phyloP scores from a whole-genome alignment of 2,888 invertebrate species.

The Mythimna pallens region DNA sequence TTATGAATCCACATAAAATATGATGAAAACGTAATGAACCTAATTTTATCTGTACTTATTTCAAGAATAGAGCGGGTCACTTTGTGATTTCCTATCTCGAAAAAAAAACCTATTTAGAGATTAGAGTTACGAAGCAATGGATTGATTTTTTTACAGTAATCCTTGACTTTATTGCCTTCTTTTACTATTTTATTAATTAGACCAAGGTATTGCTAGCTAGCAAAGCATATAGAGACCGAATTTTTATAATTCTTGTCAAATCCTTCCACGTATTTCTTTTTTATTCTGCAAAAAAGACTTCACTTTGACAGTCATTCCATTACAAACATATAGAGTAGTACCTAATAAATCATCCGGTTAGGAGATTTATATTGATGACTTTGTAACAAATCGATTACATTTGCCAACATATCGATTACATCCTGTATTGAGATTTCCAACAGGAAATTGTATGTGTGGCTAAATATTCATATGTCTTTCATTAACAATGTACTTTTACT shows the following conservation, averaged over 20 bases:
- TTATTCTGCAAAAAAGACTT: not conserved
- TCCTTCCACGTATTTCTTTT: not conserved
- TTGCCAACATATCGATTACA: conserved; percentile 51
- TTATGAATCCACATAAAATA: too few relatives aligned
- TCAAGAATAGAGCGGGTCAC: too few relatives aligned
- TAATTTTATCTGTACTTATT: too few relatives aligned
- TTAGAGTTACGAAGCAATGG: too few relatives aligned
- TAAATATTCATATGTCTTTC: conserved; percentile 33
- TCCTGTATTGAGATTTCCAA: conserved; percentile 52
- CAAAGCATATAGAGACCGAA: not conserved
- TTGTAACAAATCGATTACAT: conserved; percentile 19
- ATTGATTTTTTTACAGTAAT: too few relatives aligned
- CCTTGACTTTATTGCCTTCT: too few relatives aligned
- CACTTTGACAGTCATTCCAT: not conserved
- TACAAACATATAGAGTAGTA: not conserved
- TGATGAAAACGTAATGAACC: too few relatives aligned
- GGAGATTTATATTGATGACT: conserved; percentile 16
- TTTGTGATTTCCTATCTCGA: too few relatives aligned
- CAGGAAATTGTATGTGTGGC: conserved; percentile 59
- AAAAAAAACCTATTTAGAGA: too few relatives aligned
- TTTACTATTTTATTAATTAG: too few relatives aligned
- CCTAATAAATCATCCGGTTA: conserved; percentile 8
- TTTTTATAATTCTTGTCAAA: not conserved
- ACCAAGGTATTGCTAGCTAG: too few relatives aligned
- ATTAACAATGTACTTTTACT: conserved; percentile 58